These are phyloP conservation scores for Pseudomyrmex pallidus DNA, from an alignment of 1,140 invertebrate genomes.

Conservation along the genomic window DNA sequence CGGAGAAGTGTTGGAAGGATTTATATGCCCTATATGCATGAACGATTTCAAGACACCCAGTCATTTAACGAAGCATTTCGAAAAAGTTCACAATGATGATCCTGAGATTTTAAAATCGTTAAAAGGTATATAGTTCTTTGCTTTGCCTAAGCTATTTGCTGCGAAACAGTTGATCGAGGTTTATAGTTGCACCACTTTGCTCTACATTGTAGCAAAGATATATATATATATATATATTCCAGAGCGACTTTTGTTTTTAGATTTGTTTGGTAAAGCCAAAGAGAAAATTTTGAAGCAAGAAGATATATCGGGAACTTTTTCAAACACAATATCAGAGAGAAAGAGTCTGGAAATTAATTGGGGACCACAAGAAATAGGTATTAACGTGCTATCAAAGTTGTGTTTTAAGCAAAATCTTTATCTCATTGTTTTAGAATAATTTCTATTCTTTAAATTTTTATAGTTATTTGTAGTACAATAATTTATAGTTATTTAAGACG, in stretches of 20 bases:
- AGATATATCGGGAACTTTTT: conserved; percentile 87
- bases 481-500: no score
- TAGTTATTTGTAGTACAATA: no score
- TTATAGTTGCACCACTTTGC: not conserved
- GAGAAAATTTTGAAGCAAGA: conserved; percentile 94
- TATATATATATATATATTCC: not conserved
- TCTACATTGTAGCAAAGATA: not conserved
- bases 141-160: not conserved
- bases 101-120: conserved; percentile 95
- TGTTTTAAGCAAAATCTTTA: no score
- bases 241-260: conserved; percentile 81
- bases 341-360: conserved; percentile 82
- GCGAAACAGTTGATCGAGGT: no score
- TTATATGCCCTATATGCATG: conserved; percentile 97
- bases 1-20: conserved; percentile 93
- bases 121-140: conserved; percentile 88
- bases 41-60: conserved; percentile 93
- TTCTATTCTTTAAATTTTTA: not conserved
- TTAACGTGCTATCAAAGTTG: no score
- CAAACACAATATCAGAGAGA: conserved; percentile 78
- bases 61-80: conserved; percentile 94
- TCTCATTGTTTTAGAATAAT: not conserved
- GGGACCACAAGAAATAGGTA: conserved; percentile 88
- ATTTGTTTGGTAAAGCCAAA: conserved; percentile 95
- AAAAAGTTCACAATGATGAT: conserved; percentile 94